Percentiles rank a stretch among this genome's conserved stretches.
Evolutionary conservation across 1,140 invertebrate species (phyloP).

Genomic region (Homalodisca vitripennis): DNA sequence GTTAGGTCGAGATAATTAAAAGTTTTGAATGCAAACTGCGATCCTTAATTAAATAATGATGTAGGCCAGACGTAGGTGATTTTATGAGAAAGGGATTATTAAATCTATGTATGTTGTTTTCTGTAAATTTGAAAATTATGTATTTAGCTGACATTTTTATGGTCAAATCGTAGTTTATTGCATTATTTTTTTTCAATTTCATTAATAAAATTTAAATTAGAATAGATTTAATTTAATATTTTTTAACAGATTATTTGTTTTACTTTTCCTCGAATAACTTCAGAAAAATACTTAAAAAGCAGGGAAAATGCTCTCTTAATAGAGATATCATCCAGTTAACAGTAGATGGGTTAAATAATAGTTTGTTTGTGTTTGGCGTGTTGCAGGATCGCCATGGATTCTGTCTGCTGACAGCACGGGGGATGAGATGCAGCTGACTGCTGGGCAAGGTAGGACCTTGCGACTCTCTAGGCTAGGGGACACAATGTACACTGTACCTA

Average conservation of each 20-base stretch:
- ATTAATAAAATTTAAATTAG: too few relatives aligned
- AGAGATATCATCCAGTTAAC: background rate
- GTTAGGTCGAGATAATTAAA: too few relatives aligned
- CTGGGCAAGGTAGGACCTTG: conserved; percentile 5
- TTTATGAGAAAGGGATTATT: too few relatives aligned
- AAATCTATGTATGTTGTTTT: too few relatives aligned
- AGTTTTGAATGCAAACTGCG: too few relatives aligned
- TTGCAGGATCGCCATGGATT: conserved; percentile 15
- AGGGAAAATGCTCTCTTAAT: background rate
- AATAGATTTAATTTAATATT: background rate
- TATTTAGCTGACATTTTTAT: too few relatives aligned
- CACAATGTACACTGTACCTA: background rate
- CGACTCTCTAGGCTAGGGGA: background rate
- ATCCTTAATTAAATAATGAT: too few relatives aligned
- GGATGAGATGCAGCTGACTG: conserved; percentile 9
- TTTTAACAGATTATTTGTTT: background rate
- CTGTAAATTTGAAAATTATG: too few relatives aligned
- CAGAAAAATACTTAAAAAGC: background rate
- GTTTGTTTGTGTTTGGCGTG: background rate
- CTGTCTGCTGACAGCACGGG: conserved; percentile 12
- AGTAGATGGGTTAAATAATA: background rate
- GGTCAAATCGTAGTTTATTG: too few relatives aligned
- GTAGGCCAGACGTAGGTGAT: too few relatives aligned
- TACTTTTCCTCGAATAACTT: background rate
- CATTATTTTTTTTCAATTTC: too few relatives aligned